These are phyloP conservation scores for Bedellia somnulentella DNA, from an alignment of 2,888 invertebrate species.

Conservation along the genomic window DNA sequence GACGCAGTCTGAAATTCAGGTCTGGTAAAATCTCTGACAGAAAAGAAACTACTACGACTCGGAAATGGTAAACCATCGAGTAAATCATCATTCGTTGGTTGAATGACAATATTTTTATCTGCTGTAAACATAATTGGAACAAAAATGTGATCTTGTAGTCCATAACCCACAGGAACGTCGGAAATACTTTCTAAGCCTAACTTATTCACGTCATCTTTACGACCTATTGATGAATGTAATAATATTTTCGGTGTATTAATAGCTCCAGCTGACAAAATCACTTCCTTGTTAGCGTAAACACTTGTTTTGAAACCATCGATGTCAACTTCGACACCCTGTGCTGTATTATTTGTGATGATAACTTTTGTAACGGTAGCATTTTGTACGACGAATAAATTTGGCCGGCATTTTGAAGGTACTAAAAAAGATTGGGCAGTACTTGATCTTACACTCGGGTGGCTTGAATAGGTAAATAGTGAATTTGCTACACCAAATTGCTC, in stretches of 20 bases:
- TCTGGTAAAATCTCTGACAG: neutral
- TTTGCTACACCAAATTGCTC: neutral
- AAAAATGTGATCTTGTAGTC: neutral
- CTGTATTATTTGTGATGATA: neutral
- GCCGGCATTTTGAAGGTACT: neutral
- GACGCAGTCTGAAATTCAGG: neutral
- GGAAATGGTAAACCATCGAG: neutral
- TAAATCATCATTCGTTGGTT: neutral
- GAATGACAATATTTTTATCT: neutral
- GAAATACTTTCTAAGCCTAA: neutral
- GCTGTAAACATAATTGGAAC: conserved; percentile 1
- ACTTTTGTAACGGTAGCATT: conserved; percentile 2
- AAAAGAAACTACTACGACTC: neutral
- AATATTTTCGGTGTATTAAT: conserved; percentile 3
- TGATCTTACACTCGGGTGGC: neutral
- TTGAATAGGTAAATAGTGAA: neutral
- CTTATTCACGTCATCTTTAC: neutral
- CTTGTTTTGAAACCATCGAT: neutral
- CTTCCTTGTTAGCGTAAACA: conserved; percentile 1
- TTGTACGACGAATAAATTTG: neutral
- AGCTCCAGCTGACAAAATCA: neutral
- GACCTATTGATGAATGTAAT: conserved; percentile 2
- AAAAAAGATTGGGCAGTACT: conserved; percentile 1
- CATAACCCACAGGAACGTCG: conserved; percentile 1
- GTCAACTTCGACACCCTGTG: neutral